Base-by-base conservation (phyloP, 2,888 invertebrate genomes). In the Meteorus cinctellus region DNA sequence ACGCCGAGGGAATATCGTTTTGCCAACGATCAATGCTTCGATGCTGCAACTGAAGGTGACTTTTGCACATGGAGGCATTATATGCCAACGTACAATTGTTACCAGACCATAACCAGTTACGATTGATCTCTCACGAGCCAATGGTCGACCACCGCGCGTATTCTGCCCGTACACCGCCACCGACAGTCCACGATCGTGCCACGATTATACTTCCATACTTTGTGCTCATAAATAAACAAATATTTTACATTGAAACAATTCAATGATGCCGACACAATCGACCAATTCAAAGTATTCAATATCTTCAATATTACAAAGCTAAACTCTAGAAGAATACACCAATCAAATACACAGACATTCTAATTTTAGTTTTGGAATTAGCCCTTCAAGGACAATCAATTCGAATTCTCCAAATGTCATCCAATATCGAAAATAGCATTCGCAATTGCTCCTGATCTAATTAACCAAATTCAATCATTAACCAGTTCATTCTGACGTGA, bases 31-130 rank as follows among this genome's bases (percentile, higher is more conserved):
- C 79, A 79, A 78, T 78, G 78, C 75, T 62, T 71, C 75, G 62
- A 70, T 74, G 76, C 72, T 48, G 68, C 68, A 68, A 72, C 74
- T 65, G 77, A 78, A 75, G 79, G 78, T 78, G 79, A 80, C 79
- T 77, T 74, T 77, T 75, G 77, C 78, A 55, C 55, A 72, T 77
- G 72, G 68, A 77, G 74, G 78, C 75, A 75, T 77, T 77, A 78
- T 77, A 70, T 77, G 55, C 75, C 77, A 67, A 63, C 29, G 45
- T 19, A 51, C 71, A 66, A 74, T 78, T 77, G 75, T 80, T 75
- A 69, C 75, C 72, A 71, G 71, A 73, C 45, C 72, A 63, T 77
- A 68, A 68, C 68, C 68, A 68, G 68, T 68, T 68, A 68, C 68
- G 68, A 68, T 68, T 68, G 48, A 68, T 68, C 68, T 68, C 48